Evolutionary conservation across 2,888 invertebrate species (phyloP).

Genomic region (Megalurothrips usitatus): DNA sequence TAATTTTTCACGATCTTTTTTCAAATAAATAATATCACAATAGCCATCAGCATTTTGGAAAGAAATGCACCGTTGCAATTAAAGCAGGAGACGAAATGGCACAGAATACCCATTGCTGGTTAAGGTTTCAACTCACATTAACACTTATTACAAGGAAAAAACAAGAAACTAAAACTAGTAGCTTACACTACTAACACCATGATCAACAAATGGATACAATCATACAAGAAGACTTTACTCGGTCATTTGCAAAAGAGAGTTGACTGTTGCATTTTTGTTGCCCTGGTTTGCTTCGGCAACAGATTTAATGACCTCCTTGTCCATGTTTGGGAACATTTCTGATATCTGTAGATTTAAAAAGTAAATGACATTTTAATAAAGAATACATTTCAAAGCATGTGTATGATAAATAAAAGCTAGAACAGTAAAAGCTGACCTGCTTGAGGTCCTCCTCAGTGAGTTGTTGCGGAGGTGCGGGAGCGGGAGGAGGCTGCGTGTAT

Average conservation of each 20-base stretch:
- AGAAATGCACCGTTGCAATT: background rate
- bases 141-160: background rate
- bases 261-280: slow-evolving; percentile 85
- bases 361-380: background rate
- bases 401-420: background rate
- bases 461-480: slow-evolving; percentile 44
- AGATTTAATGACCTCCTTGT: slow-evolving; percentile 86
- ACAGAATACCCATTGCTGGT: background rate
- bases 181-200: background rate
- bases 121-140: background rate
- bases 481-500: slow-evolving; percentile 48
- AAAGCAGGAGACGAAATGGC: background rate
- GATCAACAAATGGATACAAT: background rate
- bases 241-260: slow-evolving; percentile 83
- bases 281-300: slow-evolving; percentile 85
- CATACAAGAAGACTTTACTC: slow-evolving; percentile 50
- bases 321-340: slow-evolving; percentile 96
- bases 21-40: background rate
- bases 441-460: slow-evolving; percentile 60
- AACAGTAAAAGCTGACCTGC: slow-evolving; percentile 49
- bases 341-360: slow-evolving; percentile 60
- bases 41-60: background rate
- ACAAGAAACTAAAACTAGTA: background rate
- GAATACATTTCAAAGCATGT: background rate
- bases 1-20: too few species aligned